Evolutionary conservation across 2,888 invertebrate genomes (phyloP), one percentile per base, ranked within the genome.

Genomic region (Furcula furcula): DNA sequence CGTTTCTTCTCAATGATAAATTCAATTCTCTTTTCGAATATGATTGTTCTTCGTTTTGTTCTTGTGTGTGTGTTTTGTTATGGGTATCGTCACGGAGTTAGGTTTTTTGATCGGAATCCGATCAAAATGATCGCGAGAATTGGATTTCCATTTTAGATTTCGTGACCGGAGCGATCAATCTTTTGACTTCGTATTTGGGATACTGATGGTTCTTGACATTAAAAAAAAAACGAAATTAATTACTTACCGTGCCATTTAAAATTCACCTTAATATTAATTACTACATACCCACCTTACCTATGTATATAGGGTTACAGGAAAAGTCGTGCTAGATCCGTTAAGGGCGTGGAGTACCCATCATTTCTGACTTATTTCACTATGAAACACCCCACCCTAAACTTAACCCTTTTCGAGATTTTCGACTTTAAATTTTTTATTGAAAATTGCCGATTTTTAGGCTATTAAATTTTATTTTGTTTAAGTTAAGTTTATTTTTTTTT

Each of bases 1-100:
- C 87, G 77, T 75, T 85, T 66, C 74, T 81, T 76, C 83, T 65
- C 83, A 83, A 80, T 86, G 83, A 88, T 88, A 87, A 86, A 86
- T 88, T 87, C 87, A 86, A 87, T 88, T 85, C 86, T 85, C 80
- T 82, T 85, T 85, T 78, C 58, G 84, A 81, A 78, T 86, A 86
- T 87, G 84, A 87, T 86, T 85, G 86, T 86, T 84, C 80, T 67
- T 84, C 67, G 85, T 85, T 86, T 87, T 87, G 82, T 83, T 78
- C 68, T 80, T 82, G 75, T 78, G 71, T 76, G 69, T n/a, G 70
- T 83, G 80, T 85, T 86, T 85, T 85, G 83, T 86, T 85, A 75
- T 82, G 72, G 72, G 73, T 70, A 79, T 75, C 86, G 86, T 87
- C 85, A 86, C 81, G 85, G 85, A 73, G 76, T 78, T 74, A 66